These are phyloP conservation scores for Andrena dorsata DNA, from an alignment of 2,888 invertebrate genomes.

Conservation along the genomic window DNA sequence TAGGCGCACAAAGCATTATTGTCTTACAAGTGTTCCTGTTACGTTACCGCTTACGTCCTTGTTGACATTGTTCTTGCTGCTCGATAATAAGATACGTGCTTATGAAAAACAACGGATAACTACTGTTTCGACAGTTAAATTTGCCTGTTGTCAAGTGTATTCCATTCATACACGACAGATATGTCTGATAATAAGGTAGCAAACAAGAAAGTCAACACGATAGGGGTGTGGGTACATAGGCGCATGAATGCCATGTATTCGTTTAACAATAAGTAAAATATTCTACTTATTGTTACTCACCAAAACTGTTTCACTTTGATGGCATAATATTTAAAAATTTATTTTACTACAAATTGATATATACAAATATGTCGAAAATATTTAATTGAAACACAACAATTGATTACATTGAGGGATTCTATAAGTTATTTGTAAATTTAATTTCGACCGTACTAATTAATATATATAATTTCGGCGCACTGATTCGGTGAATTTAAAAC, in stretches of 20 bases:
- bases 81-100: conserved; percentile 8
- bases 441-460: too few species aligned
- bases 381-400: neutral
- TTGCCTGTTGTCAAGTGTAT: neutral
- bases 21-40: neutral
- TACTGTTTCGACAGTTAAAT: conserved; percentile 2
- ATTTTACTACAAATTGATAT: neutral
- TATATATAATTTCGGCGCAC: too few species aligned
- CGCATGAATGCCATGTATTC: too few species aligned
- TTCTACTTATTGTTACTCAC: too few species aligned
- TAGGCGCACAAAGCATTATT: neutral
- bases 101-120: neutral
- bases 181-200: neutral
- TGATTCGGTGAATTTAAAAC: too few species aligned
- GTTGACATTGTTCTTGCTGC: neutral
- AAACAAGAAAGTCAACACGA: neutral
- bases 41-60: neutral
- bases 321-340: neutral
- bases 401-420: too few species aligned
- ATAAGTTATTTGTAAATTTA: too few species aligned
- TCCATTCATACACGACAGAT: neutral
- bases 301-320: too few species aligned
- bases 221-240: neutral
- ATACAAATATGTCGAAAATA: neutral
- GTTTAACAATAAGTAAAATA: too few species aligned